These are phyloP conservation scores for Cotesia congregata DNA, from an alignment of 2,888 invertebrate genomes.

Conservation along the genomic window DNA sequence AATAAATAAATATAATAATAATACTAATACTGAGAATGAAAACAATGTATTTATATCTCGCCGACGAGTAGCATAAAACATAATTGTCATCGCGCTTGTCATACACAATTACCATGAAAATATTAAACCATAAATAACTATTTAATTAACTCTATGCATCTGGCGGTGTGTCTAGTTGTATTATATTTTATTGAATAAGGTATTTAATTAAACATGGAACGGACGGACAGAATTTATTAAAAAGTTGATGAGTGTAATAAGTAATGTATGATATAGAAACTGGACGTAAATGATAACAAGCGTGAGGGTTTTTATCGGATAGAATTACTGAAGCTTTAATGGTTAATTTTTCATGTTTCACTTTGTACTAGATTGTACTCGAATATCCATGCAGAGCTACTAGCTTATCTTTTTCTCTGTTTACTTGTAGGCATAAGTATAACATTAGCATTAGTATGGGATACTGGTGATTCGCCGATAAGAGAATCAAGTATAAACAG, in stretches of 20 bases:
- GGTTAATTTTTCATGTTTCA: slow-evolving; percentile 29
- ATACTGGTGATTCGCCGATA: slow-evolving; percentile 26
- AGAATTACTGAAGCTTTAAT: neutral
- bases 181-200: slow-evolving; percentile 19
- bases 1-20: neutral
- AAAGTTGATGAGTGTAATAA: neutral
- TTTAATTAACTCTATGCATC: neutral
- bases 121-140: neutral
- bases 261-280: slow-evolving; percentile 4
- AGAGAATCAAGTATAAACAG: slow-evolving; percentile 28
- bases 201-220: slow-evolving; percentile 6
- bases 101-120: neutral
- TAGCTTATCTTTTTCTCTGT: neutral
- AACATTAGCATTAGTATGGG: neutral
- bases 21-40: neutral
- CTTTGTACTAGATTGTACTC: slow-evolving; percentile 25
- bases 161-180: neutral
- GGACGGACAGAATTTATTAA: slow-evolving; percentile 27
- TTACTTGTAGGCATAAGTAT: too few species aligned
- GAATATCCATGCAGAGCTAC: neutral
- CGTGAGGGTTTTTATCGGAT: slow-evolving; percentile 34
- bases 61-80: slow-evolving; percentile 15
- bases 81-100: slow-evolving; percentile 23
- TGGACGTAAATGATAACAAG: slow-evolving; percentile 31
- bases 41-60: neutral